phyloP scores from a whole-genome alignment of 1,140 invertebrate genomes.

The Melanaphis sacchari region DNA sequence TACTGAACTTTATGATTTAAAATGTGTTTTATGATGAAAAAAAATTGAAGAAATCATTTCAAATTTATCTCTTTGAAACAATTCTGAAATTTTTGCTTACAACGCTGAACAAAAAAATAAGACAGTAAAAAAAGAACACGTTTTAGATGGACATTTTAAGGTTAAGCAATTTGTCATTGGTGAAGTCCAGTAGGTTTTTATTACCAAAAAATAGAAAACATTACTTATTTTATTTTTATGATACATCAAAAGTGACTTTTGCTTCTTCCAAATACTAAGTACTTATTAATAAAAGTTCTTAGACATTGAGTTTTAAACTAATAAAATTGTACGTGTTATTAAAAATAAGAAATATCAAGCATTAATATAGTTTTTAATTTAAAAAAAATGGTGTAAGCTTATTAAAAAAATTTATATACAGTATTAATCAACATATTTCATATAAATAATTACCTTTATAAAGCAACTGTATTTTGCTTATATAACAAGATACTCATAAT shows the following conservation, averaged over 20 bases:
- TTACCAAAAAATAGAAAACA: not conserved
- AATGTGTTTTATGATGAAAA: not conserved
- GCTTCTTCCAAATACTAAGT: not conserved
- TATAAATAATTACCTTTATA: not conserved
- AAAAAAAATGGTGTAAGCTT: not conserved
- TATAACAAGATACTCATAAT: too few relatives aligned
- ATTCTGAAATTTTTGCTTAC: not conserved
- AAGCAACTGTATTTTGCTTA: not conserved
- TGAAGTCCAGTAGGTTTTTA: constrained; percentile 1
- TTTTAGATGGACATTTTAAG: constrained; percentile 3
- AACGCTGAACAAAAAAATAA: not conserved
- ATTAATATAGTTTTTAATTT: not conserved
- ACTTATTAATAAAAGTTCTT: not conserved
- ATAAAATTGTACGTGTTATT: not conserved
- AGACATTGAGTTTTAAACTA: not conserved
- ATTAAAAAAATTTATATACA: not conserved
- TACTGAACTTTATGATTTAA: not conserved
- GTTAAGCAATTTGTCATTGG: constrained; percentile 4
- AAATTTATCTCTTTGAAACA: constrained; percentile 11
- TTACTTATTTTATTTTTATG: not conserved
- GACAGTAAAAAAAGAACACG: not conserved
- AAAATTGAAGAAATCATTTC: not conserved
- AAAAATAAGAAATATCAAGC: not conserved
- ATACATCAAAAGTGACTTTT: constrained; percentile 33
- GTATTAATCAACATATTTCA: not conserved